Evolutionary conservation across 2,888 invertebrate species (phyloP).

Genomic region (Parnassius mnemosyne): DNA sequence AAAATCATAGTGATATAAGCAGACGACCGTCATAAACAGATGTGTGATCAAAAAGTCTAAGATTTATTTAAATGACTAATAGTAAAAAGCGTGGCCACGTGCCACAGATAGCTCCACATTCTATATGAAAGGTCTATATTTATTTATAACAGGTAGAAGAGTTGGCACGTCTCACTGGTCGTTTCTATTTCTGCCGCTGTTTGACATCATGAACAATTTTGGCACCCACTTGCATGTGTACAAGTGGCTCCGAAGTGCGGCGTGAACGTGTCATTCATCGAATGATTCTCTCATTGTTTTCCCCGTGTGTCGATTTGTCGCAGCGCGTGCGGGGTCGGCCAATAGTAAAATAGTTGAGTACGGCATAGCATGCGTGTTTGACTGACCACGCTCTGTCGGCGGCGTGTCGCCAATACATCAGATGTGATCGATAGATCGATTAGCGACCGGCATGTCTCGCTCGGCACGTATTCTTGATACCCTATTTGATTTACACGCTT

Average conservation of each 20-base stretch:
- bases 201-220: slow-evolving; percentile 69
- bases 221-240: slow-evolving; percentile 68
- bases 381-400: slow-evolving; percentile 50
- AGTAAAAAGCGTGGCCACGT: slow-evolving; percentile 57
- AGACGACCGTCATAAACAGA: no score
- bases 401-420: slow-evolving; percentile 71
- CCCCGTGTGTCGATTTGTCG: slow-evolving; percentile 69
- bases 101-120: slow-evolving; percentile 48
- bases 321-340: slow-evolving; percentile 56
- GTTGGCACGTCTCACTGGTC: slow-evolving; percentile 69
- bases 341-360: slow-evolving; percentile 64
- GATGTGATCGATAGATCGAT: slow-evolving; percentile 72
- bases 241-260: slow-evolving; percentile 59
- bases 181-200: slow-evolving; percentile 72
- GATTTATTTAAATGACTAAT: not conserved
- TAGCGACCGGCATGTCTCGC: slow-evolving; percentile 38
- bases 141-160: slow-evolving; percentile 47
- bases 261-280: slow-evolving; percentile 75
- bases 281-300: slow-evolving; percentile 74
- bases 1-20: no score
- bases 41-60: no score
- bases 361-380: slow-evolving; percentile 53
- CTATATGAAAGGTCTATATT: slow-evolving; percentile 28
- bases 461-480: slow-evolving; percentile 44
- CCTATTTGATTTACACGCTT: slow-evolving; percentile 45